Conservation (phyloP, 2,888 invertebrate genomes). For the Ochropacha duplaris region DNA sequence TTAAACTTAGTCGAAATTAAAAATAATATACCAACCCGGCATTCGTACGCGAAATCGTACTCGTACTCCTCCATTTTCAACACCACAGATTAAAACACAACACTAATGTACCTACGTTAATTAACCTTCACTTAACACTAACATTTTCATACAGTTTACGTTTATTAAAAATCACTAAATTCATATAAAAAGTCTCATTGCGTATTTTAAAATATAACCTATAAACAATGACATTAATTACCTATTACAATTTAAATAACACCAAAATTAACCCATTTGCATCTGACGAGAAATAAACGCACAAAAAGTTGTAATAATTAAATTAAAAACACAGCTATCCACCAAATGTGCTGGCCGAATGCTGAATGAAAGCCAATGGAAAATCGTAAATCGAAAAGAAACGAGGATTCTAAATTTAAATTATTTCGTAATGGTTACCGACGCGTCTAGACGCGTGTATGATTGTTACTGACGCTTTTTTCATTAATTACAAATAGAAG, state of each 20-base stretch:
- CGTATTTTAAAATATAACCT: conserved; percentile 41
- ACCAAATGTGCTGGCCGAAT: conserved; percentile 56
- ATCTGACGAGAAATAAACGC: conserved; percentile 14
- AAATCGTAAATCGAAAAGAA: conserved; percentile 69
- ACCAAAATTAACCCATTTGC: conserved; percentile 14
- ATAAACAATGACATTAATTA: conserved; percentile 19
- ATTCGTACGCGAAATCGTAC: conserved; percentile 86
- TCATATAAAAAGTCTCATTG: conserved; percentile 23
- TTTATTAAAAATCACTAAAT: conserved; percentile 27
- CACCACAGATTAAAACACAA: conserved; percentile 48
- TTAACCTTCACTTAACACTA: conserved; percentile 47
- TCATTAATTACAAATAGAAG: conserved; percentile 38
- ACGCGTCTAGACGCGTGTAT: conserved; percentile 53
- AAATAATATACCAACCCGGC: conserved; percentile 82
- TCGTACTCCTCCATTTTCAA: conserved; percentile 79
- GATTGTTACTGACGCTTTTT: conserved; percentile 38
- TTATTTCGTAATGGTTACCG: conserved; percentile 69
- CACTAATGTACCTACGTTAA: conserved; percentile 45
- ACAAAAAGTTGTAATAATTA: conserved; percentile 18
- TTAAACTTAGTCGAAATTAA: not conserved
- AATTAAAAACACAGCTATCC: conserved; percentile 48
- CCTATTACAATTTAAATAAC: conserved; percentile 16
- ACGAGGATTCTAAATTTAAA: conserved; percentile 71
- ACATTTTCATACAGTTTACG: conserved; percentile 44
- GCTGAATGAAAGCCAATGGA: conserved; percentile 72